Evolutionary conservation across 53 echinoderm and acorn worm genomes (phyloP), one percentile per base, ranked within the genome.

Genomic region (Holothuria scabra): DNA sequence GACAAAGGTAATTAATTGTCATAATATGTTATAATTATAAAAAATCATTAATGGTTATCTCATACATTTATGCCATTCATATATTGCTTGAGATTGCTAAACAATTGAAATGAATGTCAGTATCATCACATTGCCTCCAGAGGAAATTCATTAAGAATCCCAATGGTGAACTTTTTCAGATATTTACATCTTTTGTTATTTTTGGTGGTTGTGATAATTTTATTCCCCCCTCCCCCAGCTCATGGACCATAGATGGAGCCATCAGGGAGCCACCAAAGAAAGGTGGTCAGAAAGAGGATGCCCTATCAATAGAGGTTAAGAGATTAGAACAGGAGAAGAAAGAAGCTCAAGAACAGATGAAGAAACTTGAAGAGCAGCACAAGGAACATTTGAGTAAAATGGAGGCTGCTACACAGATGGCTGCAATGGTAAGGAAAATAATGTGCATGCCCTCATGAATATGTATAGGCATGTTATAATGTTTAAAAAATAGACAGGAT

Each of bases 231-330:
- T 46, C 23, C 34, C 20, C 23, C 79, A 97, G 99, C 81, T 92
- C 99, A 12, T 99, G 99, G 99, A 93, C 89, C 38, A 95, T 99
- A 67, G 99, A 99, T 30, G 99, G 99, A 20, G 64, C 83, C 49
- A 71, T 99, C 24, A 87, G 89, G 55, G 95, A 91, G 28, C 85
- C 75, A n/a, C 76, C 78, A 28, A 97, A 90, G 85, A 93, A 92
- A 70, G 48, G 84, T 22, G 89, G 88, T 16, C 52, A 66, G 20
- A 87, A 83, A 55, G 94, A 99, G 65, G 87, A 90, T n/a, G 85
- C 67, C 24, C 74, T 99, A 26, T 93, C 89, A 28, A 28, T 85
- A 35, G 99, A 95, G 61, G 79, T 99, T 2, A 66, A 86, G 12
- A 70, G 85, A 56, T 65, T 99, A 0, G 86, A 92, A 72, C 89